These are phyloP conservation scores for Deilephila porcellus DNA, from an alignment of 2,888 invertebrate species.

Conservation along the genomic window DNA sequence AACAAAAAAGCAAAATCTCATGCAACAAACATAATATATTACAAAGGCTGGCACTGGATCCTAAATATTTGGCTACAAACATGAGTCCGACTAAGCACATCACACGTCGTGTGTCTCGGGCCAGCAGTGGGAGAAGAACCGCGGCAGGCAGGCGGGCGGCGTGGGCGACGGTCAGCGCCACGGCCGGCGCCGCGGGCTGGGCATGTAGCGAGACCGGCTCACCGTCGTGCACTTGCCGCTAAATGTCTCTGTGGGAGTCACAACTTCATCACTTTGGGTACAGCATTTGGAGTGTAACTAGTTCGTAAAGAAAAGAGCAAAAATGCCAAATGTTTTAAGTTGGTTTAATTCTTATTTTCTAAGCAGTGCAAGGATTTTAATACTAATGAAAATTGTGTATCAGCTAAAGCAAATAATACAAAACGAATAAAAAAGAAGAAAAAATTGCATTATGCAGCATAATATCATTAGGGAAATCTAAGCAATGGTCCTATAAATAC, in stretches of 20 bases:
- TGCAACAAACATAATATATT: constrained; percentile 10
- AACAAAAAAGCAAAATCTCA: not conserved
- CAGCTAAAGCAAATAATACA: too few species aligned
- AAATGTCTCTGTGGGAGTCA: constrained; percentile 66
- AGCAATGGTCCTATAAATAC: too few species aligned
- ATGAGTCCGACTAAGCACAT: constrained; percentile 13
- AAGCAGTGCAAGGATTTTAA: too few species aligned
- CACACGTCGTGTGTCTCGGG: constrained; percentile 41
- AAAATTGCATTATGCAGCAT: too few species aligned
- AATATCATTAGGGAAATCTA: too few species aligned
- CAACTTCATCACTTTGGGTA: not conserved
- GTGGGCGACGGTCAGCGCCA: constrained; percentile 72
- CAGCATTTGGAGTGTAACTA: too few species aligned
- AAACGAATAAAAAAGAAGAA: too few species aligned
- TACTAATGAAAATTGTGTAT: too few species aligned
- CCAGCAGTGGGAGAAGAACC: constrained; percentile 60
- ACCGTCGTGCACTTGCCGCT: constrained; percentile 55
- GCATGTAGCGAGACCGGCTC: constrained; percentile 55
- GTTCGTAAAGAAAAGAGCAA: too few species aligned
- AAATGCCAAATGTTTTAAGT: too few species aligned
- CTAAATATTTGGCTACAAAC: not conserved
- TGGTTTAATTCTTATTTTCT: too few species aligned
- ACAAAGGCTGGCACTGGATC: constrained; percentile 14
- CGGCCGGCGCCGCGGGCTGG: constrained; percentile 71
- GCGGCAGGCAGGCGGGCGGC: constrained; percentile 51